phyloP scores from a whole-genome alignment of 2,113 vertebrate species.

The Morone saxatilis region DNA sequence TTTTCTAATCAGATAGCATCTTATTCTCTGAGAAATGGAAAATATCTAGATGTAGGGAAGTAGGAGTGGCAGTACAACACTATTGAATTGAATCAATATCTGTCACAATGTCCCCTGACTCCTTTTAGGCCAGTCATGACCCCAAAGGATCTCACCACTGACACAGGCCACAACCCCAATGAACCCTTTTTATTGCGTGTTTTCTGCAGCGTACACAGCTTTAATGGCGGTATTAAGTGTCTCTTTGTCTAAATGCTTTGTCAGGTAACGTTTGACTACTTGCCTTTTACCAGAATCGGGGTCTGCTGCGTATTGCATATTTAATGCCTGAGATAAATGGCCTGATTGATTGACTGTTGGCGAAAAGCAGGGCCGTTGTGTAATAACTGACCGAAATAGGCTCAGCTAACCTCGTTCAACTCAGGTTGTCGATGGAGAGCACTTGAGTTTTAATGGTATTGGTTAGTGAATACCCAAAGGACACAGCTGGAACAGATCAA shows the following conservation, averaged over 20 bases:
- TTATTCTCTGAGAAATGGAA: too few relatives aligned
- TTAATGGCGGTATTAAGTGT: background rate
- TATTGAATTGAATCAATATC: slow-evolving; percentile 38
- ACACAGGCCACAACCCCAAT: background rate
- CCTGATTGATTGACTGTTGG: slow-evolving; percentile 45
- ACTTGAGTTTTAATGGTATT: slow-evolving; percentile 44
- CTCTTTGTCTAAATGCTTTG: slow-evolving; percentile 14
- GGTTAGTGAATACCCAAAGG: slow-evolving; percentile 11
- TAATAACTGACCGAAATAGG: slow-evolving; percentile 34
- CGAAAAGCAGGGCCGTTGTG: slow-evolving; percentile 26
- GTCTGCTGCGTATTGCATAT: slow-evolving; percentile 45
- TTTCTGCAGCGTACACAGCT: slow-evolving; percentile 16
- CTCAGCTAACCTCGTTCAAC: slow-evolving; percentile 24
- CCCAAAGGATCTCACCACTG: slow-evolving; percentile 14
- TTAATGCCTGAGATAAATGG: slow-evolving; percentile 61
- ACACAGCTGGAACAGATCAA: slow-evolving; percentile 7
- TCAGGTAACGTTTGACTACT: slow-evolving; percentile 8
- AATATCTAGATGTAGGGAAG: background rate
- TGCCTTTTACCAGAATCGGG: background rate
- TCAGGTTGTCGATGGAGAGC: slow-evolving; percentile 33
- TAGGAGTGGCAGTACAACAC: background rate
- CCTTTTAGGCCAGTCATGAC: slow-evolving; percentile 32
- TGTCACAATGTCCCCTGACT: slow-evolving; percentile 16
- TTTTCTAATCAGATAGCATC: too few relatives aligned
- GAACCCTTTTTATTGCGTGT: background rate